A percentile compares a stretch with the other conserved stretches of the same genome.
These are phyloP conservation scores for Sceloporus tristichus DNA, from an alignment of 2,113 vertebrate species.

Conservation along the genomic window DNA sequence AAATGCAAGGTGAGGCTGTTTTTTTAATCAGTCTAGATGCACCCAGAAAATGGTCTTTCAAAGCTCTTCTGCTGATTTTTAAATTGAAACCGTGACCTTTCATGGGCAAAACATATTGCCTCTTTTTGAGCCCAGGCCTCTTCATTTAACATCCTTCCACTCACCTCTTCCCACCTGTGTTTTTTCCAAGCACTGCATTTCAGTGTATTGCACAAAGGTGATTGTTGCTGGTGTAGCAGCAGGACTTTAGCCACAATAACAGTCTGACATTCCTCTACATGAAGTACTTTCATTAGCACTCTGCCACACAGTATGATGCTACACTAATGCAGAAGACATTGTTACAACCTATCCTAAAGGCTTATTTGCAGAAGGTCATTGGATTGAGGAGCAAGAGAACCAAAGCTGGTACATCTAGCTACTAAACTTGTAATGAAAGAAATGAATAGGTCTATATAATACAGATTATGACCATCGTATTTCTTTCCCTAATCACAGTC, in stretches of 20 bases:
- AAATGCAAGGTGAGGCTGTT: too few species aligned
- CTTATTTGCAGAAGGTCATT: conserved; percentile 32
- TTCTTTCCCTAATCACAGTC: conserved; percentile 28
- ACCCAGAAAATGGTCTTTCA: not conserved
- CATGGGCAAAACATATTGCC: not conserved
- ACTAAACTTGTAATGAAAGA: conserved; percentile 28
- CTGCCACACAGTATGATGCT: not conserved
- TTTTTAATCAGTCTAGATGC: too few species aligned
- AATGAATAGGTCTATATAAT: conserved; percentile 35
- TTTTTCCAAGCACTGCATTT: not conserved
- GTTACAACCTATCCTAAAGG: conserved; percentile 3
- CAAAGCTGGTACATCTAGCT: conserved; percentile 17
- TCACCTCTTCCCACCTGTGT: not conserved
- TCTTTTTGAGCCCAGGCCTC: not conserved
- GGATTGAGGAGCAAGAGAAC: conserved; percentile 18
- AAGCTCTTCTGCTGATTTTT: not conserved
- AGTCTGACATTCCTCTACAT: not conserved
- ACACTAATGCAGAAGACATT: not conserved
- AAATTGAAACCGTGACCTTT: not conserved
- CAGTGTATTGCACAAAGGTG: not conserved
- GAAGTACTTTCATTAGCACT: not conserved
- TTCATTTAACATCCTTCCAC: not conserved
- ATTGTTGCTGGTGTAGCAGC: not conserved
- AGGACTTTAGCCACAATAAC: not conserved
- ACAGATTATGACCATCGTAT: conserved; percentile 38